phyloP scores from a whole-genome alignment of 1,140 invertebrate species.

The Eulimnadia texana region DNA sequence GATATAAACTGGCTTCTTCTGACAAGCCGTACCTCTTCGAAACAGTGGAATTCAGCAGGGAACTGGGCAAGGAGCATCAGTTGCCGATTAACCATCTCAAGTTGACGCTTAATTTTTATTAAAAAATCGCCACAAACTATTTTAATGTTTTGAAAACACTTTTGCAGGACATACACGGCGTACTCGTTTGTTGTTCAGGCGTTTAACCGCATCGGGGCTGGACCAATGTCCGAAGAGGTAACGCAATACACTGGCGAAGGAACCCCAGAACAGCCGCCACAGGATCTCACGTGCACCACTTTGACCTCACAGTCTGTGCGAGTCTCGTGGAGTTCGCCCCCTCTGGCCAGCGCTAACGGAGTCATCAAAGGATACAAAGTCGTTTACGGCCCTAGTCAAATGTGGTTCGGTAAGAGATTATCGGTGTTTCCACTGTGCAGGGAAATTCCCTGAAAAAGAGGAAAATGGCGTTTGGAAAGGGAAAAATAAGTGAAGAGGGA shows the following conservation, averaged over 20 bases:
- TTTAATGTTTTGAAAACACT: neutral
- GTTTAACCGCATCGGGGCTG: conserved; percentile 84
- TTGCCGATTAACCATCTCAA: conserved; percentile 65
- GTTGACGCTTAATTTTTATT: conserved; percentile 28
- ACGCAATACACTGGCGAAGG: conserved; percentile 82
- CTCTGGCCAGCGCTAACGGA: conserved; percentile 75
- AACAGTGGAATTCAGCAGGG: conserved; percentile 79
- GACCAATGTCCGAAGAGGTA: conserved; percentile 76
- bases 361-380: conserved; percentile 94
- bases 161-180: conserved; percentile 69
- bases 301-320: conserved; percentile 83
- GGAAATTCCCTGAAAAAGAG: too few relatives aligned
- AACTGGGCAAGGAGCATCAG: conserved; percentile 72
- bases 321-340: conserved; percentile 83
- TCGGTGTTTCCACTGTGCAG: too few relatives aligned
- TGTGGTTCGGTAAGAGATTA: conserved; percentile 80
- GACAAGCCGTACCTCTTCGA: conserved; percentile 84
- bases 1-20: conserved; percentile 70
- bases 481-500: too few relatives aligned
- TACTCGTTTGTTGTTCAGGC: conserved; percentile 89
- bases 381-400: conserved; percentile 78
- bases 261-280: conserved; percentile 81
- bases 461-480: too few relatives aligned
- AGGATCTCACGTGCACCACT: conserved; percentile 77
- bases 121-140: neutral